A percentile compares a stretch with the other conserved stretches of the same genome.
Conservation (phyloP, 2,797 vertebrate species). For the Micropoecilia bifurca region DNA sequence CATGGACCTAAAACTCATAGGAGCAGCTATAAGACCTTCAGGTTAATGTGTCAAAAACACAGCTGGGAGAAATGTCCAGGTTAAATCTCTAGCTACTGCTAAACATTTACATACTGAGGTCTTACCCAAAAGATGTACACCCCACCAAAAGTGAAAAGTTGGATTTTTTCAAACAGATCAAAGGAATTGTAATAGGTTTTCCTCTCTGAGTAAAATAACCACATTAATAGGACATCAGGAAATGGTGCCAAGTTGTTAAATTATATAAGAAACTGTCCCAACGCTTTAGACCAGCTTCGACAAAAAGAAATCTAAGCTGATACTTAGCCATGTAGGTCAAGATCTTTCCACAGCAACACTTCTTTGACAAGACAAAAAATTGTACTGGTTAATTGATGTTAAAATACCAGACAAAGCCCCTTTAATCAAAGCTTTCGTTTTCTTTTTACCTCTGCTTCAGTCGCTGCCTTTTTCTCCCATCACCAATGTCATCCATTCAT, state of each 20-base stretch:
- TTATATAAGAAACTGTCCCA: background rate
- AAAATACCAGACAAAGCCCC: constrained; percentile 40
- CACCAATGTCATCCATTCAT: constrained; percentile 76
- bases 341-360: constrained; percentile 12
- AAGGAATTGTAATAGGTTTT: background rate
- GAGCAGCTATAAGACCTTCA: background rate
- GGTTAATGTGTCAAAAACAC: background rate
- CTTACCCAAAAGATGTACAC: background rate
- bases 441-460: constrained; percentile 36
- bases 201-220: background rate
- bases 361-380: constrained; percentile 23
- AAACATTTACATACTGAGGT: background rate
- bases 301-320: background rate
- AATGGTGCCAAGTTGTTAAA: background rate
- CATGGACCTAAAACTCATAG: background rate
- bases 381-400: constrained; percentile 38
- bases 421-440: constrained; percentile 59
- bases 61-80: background rate
- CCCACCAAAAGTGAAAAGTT: background rate
- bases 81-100: background rate
- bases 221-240: background rate
- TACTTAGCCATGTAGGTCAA: background rate
- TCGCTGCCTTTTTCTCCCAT: constrained; percentile 49
- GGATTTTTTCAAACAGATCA: background rate
- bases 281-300: background rate